These are phyloP conservation scores for Phrynosoma blainvillii DNA, from an alignment of 2,113 vertebrate species.

Conservation along the genomic window DNA sequence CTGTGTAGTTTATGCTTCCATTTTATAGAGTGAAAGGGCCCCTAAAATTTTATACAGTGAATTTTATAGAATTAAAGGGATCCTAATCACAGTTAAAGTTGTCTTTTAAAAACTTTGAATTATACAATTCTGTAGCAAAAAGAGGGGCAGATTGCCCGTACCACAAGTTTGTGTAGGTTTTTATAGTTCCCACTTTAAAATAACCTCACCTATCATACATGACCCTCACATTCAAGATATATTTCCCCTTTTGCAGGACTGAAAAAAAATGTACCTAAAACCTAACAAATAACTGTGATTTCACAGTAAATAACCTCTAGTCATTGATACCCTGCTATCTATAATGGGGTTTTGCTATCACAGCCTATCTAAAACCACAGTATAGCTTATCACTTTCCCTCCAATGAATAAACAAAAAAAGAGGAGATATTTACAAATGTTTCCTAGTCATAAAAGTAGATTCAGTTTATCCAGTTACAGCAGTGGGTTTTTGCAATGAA, in stretches of 20 bases:
- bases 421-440: slow-evolving; percentile 16
- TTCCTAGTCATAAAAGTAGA: background rate
- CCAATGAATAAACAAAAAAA: slow-evolving; percentile 27
- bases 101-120: background rate
- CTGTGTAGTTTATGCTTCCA: too few species aligned
- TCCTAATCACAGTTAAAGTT: too few species aligned
- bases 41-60: too few species aligned
- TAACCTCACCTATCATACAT: background rate
- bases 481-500: background rate
- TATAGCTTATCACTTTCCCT: background rate
- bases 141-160: accelerated
- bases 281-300: slow-evolving; percentile 17
- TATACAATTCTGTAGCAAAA: background rate
- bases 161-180: background rate
- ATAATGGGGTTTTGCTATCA: slow-evolving; percentile 36
- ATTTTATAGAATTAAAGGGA: too few species aligned
- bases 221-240: background rate
- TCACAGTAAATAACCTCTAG: slow-evolving; percentile 14
- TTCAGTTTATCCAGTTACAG: background rate
- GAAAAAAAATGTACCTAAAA: slow-evolving; percentile 9
- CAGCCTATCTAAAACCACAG: slow-evolving; percentile 14
- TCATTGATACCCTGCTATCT: slow-evolving; percentile 29
- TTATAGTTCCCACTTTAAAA: background rate
- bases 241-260: background rate
- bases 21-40: too few species aligned